phyloP scores from a whole-genome alignment of 2,888 invertebrate species.

The Pristionchus entomophagus region DNA sequence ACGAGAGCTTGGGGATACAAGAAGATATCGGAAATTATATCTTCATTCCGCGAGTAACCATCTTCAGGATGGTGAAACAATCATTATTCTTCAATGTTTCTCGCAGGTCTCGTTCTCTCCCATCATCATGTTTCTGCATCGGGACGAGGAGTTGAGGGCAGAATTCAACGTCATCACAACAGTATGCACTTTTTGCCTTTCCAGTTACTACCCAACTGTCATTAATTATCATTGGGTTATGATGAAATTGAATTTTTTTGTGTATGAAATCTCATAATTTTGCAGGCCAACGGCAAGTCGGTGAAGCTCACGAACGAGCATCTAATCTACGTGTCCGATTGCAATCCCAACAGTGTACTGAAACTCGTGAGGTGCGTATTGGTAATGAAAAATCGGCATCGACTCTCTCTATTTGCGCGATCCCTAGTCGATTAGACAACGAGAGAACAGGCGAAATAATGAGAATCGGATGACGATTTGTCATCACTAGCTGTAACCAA shows the following conservation, averaged over 20 bases:
- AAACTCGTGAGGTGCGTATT: not conserved
- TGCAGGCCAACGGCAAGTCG: slow-evolving; percentile 50
- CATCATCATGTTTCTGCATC: slow-evolving; percentile 73
- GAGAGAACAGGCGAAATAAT: too few relatives aligned
- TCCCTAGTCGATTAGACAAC: too few relatives aligned
- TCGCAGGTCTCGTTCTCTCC: slow-evolving; percentile 69
- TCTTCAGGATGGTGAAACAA: not conserved
- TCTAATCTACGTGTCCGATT: slow-evolving; percentile 68
- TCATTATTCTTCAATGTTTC: not conserved
- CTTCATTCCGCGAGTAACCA: too few relatives aligned
- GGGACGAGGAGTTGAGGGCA: slow-evolving; percentile 64
- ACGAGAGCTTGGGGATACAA: too few relatives aligned
- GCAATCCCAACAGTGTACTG: slow-evolving; percentile 49
- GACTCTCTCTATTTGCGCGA: too few relatives aligned
- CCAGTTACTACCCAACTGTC: too few relatives aligned
- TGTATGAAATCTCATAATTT: not conserved
- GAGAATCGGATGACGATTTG: too few relatives aligned
- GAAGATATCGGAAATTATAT: too few relatives aligned
- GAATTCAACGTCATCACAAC: slow-evolving; percentile 64
- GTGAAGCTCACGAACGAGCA: slow-evolving; percentile 71
- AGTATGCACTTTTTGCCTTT: not conserved
- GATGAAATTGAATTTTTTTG: not conserved
- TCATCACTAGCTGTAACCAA: too few relatives aligned
- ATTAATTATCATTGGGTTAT: not conserved
- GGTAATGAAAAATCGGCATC: too few relatives aligned